phyloP scores from a whole-genome alignment of 2,113 vertebrate species.

The Athene noctua region DNA sequence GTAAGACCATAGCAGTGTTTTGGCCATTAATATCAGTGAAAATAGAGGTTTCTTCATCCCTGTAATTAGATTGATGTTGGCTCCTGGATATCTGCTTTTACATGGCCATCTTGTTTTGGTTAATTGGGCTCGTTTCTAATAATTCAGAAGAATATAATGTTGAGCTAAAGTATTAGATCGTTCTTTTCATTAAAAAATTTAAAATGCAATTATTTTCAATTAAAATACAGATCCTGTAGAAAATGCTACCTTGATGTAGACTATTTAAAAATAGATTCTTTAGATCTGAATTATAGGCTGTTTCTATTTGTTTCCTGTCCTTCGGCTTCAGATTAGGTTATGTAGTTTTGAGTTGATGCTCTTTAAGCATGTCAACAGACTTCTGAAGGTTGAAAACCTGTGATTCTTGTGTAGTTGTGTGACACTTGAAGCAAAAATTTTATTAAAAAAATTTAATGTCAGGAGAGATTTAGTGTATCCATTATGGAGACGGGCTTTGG shows the following conservation, averaged over 20 bases:
- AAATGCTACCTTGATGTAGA: background rate
- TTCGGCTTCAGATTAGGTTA: background rate
- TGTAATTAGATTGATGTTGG: background rate
- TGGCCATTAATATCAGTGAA: background rate
- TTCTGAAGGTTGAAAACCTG: background rate
- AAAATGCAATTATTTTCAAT: background rate
- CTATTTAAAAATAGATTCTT: background rate
- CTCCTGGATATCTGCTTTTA: background rate
- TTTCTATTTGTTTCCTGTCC: background rate
- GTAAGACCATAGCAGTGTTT: background rate
- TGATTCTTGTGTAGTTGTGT: background rate
- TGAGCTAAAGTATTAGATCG: background rate
- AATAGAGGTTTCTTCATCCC: background rate
- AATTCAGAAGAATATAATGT: accelerated
- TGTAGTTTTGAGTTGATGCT: background rate
- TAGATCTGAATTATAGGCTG: background rate
- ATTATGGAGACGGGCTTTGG: background rate
- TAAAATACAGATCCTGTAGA: background rate
- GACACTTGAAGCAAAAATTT: background rate
- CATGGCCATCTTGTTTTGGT: background rate
- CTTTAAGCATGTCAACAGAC: background rate
- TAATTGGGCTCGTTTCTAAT: background rate
- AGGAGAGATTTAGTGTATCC: background rate
- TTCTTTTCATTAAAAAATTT: background rate
- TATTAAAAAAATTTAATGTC: background rate